phyloP scores from a whole-genome alignment of 2,113 vertebrate species.

The Solea senegalensis region DNA sequence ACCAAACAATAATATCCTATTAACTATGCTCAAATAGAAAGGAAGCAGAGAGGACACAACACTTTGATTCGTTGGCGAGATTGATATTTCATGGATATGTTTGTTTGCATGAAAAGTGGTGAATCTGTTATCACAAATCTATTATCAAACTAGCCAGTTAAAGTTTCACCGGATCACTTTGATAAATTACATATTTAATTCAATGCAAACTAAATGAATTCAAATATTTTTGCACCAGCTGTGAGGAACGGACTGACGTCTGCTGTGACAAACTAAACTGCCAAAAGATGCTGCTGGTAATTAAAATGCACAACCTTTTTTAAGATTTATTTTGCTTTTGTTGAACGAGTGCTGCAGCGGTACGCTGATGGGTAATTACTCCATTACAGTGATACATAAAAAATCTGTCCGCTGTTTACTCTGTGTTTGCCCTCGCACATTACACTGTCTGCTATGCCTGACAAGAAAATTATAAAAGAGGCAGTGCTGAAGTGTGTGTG shows the following conservation, averaged over 20 bases:
- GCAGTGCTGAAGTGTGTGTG: slow-evolving; percentile 8
- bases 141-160: too few relatives aligned
- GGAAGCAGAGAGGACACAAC: too few relatives aligned
- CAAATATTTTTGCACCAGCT: too few relatives aligned
- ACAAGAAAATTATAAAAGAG: slow-evolving; percentile 60
- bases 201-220: too few relatives aligned
- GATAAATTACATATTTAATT: too few relatives aligned
- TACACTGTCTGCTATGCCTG: slow-evolving; percentile 51
- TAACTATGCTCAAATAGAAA: too few relatives aligned
- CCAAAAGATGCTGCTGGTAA: slow-evolving; percentile 18
- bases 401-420: slow-evolving; percentile 61
- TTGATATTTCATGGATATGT: too few relatives aligned
- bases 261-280: slow-evolving; percentile 31
- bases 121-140: too few relatives aligned
- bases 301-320: slow-evolving; percentile 62
- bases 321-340: slow-evolving; percentile 56
- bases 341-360: slow-evolving; percentile 21
- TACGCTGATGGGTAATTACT: slow-evolving; percentile 51
- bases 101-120: too few relatives aligned
- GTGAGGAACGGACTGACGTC: not conserved
- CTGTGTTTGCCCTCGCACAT: slow-evolving; percentile 48
- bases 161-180: too few relatives aligned
- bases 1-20: too few relatives aligned
- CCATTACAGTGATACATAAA: slow-evolving; percentile 54
- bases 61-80: too few relatives aligned